Percentiles rank a stretch among this genome's conserved stretches.
These are phyloP conservation scores for Acipenser oxyrinchus DNA, from an alignment of 2,797 vertebrate species.

Conservation along the genomic window DNA sequence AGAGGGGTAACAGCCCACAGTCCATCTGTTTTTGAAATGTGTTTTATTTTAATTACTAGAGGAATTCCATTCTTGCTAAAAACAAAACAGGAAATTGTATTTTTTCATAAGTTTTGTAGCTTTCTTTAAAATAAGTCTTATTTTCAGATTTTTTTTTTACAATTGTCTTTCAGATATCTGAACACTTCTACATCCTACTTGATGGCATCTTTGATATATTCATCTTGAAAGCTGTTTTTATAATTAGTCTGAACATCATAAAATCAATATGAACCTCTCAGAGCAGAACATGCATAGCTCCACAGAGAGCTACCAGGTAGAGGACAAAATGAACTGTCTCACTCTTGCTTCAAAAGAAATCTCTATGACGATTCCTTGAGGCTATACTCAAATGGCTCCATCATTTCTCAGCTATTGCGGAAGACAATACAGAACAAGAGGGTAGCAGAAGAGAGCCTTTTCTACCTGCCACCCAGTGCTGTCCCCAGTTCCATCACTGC, in stretches of 20 bases:
- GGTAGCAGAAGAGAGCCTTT: conserved; percentile 44
- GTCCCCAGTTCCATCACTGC: conserved; percentile 36
- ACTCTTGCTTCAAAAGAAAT: conserved; percentile 58
- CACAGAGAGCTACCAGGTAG: conserved; percentile 47
- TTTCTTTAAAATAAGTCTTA: too few species aligned
- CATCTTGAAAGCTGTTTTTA: background rate
- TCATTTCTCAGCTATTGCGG: conserved; percentile 67
- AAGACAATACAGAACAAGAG: conserved; percentile 57
- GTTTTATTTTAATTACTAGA: too few species aligned
- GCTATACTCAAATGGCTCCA: conserved; percentile 46
- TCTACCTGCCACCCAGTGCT: conserved; percentile 44
- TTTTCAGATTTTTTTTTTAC: background rate
- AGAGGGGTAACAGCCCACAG: too few species aligned
- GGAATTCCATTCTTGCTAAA: too few species aligned
- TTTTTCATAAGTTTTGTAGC: too few species aligned
- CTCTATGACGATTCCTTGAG: conserved; percentile 53
- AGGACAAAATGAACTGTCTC: conserved; percentile 51
- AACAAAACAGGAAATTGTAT: too few species aligned
- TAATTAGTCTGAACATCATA: background rate
- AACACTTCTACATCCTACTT: background rate
- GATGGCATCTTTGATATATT: background rate
- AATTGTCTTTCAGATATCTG: background rate
- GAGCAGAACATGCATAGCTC: conserved; percentile 51
- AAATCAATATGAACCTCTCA: conserved; percentile 55
- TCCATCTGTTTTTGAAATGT: too few species aligned